phyloP scores from a whole-genome alignment of 1,140 invertebrate genomes.

The Drosophila persimilis region DNA sequence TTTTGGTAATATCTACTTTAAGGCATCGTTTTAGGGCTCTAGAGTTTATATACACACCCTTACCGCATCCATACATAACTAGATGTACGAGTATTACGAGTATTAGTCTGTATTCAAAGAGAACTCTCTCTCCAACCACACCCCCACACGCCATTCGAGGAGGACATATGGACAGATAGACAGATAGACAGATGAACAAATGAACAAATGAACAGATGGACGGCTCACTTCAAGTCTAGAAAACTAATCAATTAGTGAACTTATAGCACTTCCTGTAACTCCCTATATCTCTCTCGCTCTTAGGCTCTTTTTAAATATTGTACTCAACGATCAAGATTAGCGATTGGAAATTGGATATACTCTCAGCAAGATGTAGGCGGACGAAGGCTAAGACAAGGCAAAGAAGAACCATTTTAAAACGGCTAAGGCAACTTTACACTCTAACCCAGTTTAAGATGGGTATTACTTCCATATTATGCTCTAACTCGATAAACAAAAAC shows the following conservation, averaged over 20 bases:
- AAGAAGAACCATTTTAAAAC: conserved; percentile 60
- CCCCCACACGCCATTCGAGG: background rate
- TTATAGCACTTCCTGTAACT: conserved; percentile 73
- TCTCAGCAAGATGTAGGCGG: conserved; percentile 38
- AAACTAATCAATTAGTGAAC: conserved; percentile 75
- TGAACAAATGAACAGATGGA: background rate
- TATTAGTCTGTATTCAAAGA: conserved; percentile 25
- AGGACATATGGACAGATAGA: too few species aligned
- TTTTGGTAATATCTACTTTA: conserved; percentile 70
- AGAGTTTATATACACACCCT: conserved; percentile 62
- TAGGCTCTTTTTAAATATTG: conserved; percentile 62
- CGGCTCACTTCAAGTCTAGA: conserved; percentile 74
- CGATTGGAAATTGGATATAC: conserved; percentile 32
- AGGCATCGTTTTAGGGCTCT: conserved; percentile 77
- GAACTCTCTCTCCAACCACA: background rate
- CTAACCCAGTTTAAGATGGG: conserved; percentile 73
- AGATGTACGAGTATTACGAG: conserved; percentile 27
- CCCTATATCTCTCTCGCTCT: conserved; percentile 67
- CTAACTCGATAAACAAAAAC: conserved; percentile 77
- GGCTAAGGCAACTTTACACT: conserved; percentile 72
- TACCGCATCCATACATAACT: conserved; percentile 19
- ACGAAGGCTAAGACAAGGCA: conserved; percentile 37
- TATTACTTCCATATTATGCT: conserved; percentile 79
- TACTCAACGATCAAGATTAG: conserved; percentile 52
- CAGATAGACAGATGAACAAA: background rate